A percentile compares a stretch with the other conserved stretches of the same genome.
Conservation (phyloP, 2,888 invertebrate species). For the Belgica antarctica region DNA sequence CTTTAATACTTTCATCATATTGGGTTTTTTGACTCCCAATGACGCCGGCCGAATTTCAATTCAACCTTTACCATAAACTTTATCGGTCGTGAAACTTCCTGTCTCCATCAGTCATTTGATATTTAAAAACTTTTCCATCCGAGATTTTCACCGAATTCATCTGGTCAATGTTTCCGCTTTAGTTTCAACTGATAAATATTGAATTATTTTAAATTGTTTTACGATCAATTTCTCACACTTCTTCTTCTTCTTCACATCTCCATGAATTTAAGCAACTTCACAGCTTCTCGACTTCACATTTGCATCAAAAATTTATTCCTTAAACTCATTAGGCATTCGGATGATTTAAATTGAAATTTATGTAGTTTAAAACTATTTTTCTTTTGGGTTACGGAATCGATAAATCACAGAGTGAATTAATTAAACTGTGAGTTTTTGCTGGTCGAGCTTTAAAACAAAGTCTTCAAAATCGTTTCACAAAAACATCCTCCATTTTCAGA, state of each 20-base stretch:
- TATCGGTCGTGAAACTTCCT: neutral
- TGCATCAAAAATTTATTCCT: slow-evolving; percentile 3
- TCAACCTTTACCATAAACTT: slow-evolving; percentile 11
- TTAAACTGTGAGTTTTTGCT: neutral
- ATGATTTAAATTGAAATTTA: slow-evolving; percentile 21
- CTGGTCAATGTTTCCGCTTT: slow-evolving; percentile 11
- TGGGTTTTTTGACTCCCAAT: too few species aligned
- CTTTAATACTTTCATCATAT: too few species aligned
- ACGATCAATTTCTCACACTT: slow-evolving; percentile 11
- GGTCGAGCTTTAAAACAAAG: neutral
- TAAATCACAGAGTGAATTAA: slow-evolving; percentile 14
- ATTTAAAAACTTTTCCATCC: neutral
- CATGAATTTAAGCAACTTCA: slow-evolving; percentile 9
- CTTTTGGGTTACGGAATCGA: neutral
- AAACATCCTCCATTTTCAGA: too few species aligned
- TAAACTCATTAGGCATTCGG: slow-evolving; percentile 3
- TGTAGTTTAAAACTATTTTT: slow-evolving; percentile 21
- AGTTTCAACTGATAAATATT: neutral
- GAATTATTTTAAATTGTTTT: slow-evolving; percentile 28
- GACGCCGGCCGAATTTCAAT: neutral
- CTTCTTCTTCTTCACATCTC: neutral
- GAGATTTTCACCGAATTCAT: too few species aligned
- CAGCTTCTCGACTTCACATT: slow-evolving; percentile 12
- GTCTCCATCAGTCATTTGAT: neutral
- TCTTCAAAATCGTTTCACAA: neutral